These are phyloP conservation scores for Drosophila putrida DNA, from an alignment of 2,888 invertebrate species.

Conservation along the genomic window DNA sequence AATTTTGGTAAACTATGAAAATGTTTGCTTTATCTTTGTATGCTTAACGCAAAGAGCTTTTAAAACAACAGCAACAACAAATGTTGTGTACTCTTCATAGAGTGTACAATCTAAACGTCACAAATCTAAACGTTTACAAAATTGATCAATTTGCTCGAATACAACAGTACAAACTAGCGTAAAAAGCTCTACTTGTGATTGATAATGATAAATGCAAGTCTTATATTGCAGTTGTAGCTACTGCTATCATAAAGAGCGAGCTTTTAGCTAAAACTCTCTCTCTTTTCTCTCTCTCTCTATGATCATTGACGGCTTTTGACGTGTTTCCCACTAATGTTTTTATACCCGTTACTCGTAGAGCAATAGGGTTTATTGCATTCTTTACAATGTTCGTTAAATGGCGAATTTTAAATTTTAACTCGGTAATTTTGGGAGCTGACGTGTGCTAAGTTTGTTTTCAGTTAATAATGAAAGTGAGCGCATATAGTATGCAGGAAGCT, in stretches of 20 bases:
- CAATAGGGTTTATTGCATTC: too few species aligned
- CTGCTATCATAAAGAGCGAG: not conserved
- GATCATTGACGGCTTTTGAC: not conserved
- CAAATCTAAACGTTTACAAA: not conserved
- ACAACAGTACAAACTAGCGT: not conserved
- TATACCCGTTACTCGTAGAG: not conserved
- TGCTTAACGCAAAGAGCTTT: slow-evolving; percentile 14
- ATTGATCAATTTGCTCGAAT: not conserved
- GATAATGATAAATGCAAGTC: not conserved
- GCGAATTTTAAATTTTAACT: too few species aligned
- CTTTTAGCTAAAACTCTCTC: slow-evolving; percentile 10
- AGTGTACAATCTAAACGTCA: not conserved
- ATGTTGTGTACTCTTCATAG: not conserved
- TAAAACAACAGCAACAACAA: not conserved
- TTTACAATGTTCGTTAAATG: too few species aligned
- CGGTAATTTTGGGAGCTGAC: too few species aligned
- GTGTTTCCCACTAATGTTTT: slow-evolving; percentile 26
- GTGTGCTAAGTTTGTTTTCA: too few species aligned
- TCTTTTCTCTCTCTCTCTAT: not conserved
- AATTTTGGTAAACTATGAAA: not conserved
- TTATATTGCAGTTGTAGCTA: not conserved
- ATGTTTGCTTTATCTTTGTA: slow-evolving; percentile 6
- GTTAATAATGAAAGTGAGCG: too few species aligned
- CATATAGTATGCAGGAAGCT: too few species aligned
- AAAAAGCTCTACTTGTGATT: not conserved